Evolutionary conservation across 2,888 invertebrate genomes (phyloP), one percentile per base, ranked within the genome.

Genomic region (Microchrysa polita): DNA sequence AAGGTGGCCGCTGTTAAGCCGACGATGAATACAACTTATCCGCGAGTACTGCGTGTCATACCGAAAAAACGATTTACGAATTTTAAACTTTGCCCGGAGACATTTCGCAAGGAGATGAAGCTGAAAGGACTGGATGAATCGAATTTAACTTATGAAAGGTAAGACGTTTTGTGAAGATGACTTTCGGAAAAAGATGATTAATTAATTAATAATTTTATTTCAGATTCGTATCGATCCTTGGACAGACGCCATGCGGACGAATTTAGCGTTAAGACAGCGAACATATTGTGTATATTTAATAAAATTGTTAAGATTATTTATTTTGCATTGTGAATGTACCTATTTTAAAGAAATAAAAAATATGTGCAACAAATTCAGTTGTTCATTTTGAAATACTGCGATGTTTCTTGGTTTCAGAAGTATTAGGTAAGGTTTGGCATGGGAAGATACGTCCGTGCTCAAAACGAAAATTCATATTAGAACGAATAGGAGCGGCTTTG

Each of bases 141-240:
- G 1, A 48, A 44, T 18, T n/a, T 65, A 7, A 65, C 65, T 18
- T 65, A 65, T 22, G 65, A 65, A 44, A 48, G 48, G 65, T 65
- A 65, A 48, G 27, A 2, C 7, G 4, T 34, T 10, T 7, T 20
- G 20, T 42, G 12, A 44, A 65, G 10, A 5, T 2, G 16, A 61
- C 7, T n/a, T 9, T 23, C 16, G 9, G 40, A 5, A n/a, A 12
- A 61, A 40, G 18, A n/a, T 2, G 40, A 16, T 40, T 40, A 18
- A n/a, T 42, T 12, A 10, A 16, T 55, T 20, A 16, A 55, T 10
- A 5, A 12, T 48, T 14, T 20, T 20, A 48, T 65, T 48, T 18
- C 44, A 65, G 65, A 65, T 65, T 65, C n/a, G 65, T 48, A 7
- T 20, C 48, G 12, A 34, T 20, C 48, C 22, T 22, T 65, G 7